Evolutionary conservation across 2,797 vertebrate species (phyloP).

Genomic region (Fistularia commersonii): DNA sequence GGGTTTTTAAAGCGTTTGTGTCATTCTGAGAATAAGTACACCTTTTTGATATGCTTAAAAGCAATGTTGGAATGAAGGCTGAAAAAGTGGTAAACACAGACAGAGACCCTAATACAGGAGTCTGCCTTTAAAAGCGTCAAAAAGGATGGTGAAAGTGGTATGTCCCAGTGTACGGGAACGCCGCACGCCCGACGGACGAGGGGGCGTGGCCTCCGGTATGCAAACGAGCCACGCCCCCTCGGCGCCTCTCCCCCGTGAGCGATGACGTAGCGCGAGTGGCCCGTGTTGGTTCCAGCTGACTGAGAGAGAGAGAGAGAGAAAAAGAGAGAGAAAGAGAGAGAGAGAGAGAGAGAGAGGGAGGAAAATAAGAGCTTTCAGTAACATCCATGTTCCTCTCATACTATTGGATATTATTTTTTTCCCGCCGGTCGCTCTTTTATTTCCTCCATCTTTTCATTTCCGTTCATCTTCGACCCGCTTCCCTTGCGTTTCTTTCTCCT

Average conservation of each 20-base stretch:
- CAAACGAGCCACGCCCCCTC: slow-evolving; percentile 64
- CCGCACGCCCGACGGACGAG: not conserved
- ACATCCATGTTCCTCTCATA: slow-evolving; percentile 28
- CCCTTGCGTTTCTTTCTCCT: too few species aligned
- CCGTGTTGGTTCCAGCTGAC: slow-evolving; percentile 86
- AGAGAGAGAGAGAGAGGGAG: slow-evolving; percentile 46
- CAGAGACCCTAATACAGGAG: too few species aligned
- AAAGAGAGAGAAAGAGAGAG: slow-evolving; percentile 26
- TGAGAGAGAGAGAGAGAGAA: slow-evolving; percentile 45
- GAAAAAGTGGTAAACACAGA: too few species aligned
- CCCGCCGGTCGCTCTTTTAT: slow-evolving; percentile 1
- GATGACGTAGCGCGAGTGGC: slow-evolving; percentile 76
- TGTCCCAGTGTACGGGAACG: slow-evolving; percentile 7
- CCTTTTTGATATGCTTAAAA: too few species aligned
- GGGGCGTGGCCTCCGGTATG: slow-evolving; percentile 38
- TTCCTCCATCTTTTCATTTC: too few species aligned
- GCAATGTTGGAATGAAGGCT: too few species aligned
- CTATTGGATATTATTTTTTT: not conserved
- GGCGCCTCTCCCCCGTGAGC: slow-evolving; percentile 72
- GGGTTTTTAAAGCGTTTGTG: too few species aligned
- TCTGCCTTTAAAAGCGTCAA: too few species aligned
- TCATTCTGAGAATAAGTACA: too few species aligned
- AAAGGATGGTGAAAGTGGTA: too few species aligned
- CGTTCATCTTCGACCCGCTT: too few species aligned
- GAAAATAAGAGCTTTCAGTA: slow-evolving; percentile 60